A percentile compares a stretch with the other conserved stretches of the same genome.
These are phyloP conservation scores for Rhadina sibilatrix DNA, from an alignment of 2,113 vertebrate genomes.

Conservation along the genomic window DNA sequence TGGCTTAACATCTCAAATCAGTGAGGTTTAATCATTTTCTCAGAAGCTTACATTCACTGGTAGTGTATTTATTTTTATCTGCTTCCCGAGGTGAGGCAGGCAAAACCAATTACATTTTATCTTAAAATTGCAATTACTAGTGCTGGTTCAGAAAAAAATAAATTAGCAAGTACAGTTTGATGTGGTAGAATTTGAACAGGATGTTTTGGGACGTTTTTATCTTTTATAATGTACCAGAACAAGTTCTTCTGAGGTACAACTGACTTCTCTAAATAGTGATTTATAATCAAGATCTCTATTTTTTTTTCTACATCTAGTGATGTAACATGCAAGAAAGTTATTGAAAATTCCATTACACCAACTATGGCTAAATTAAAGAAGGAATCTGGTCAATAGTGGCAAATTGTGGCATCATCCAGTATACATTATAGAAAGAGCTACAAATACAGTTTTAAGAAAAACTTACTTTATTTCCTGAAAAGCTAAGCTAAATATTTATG, in stretches of 20 bases:
- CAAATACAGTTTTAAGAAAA: background rate
- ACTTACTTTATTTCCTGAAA: background rate
- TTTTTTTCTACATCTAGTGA: background rate
- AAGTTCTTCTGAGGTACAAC: background rate
- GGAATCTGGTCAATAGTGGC: background rate
- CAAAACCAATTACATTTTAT: constrained; percentile 1
- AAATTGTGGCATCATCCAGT: background rate
- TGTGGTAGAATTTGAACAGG: background rate
- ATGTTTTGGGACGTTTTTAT: background rate
- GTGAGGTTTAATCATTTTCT: background rate
- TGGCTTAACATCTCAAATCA: background rate
- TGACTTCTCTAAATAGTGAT: background rate
- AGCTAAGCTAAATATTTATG: background rate
- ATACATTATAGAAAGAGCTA: background rate
- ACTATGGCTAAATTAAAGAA: background rate
- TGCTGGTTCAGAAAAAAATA: background rate
- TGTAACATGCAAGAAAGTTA: background rate
- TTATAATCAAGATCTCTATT: background rate
- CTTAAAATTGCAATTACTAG: background rate
- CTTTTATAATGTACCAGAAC: background rate
- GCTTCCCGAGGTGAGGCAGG: background rate
- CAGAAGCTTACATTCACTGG: background rate
- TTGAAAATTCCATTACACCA: background rate
- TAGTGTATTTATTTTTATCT: background rate
- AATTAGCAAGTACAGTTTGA: background rate